A percentile compares a stretch with the other conserved stretches of the same genome.
Evolutionary conservation across 2,797 vertebrate species (phyloP).

Genomic region (Spinus pinus): DNA sequence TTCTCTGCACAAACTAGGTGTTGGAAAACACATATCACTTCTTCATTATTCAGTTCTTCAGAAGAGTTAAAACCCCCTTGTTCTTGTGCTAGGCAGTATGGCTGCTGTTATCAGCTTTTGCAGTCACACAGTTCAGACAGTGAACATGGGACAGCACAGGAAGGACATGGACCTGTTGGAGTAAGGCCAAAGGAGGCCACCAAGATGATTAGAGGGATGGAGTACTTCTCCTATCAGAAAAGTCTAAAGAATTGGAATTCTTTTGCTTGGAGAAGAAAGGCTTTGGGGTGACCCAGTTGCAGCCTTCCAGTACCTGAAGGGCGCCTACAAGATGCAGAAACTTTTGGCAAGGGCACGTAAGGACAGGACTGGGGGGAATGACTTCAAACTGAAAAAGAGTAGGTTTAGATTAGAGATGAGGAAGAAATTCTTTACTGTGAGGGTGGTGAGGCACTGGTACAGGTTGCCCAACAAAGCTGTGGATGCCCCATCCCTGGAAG

Average conservation of each 20-base stretch:
- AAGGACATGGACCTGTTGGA: not conserved
- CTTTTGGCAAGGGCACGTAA: not conserved
- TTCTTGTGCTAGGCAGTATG: not conserved
- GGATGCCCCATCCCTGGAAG: not conserved
- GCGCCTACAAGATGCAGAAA: not conserved
- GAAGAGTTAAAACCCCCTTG: not conserved
- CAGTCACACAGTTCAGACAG: not conserved
- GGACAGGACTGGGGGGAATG: not conserved
- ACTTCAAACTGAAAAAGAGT: not conserved
- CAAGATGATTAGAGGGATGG: not conserved
- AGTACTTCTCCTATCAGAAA: not conserved
- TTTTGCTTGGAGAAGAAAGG: not conserved
- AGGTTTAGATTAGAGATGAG: not conserved
- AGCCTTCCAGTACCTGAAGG: not conserved
- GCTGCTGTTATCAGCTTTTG: not conserved
- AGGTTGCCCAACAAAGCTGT: not conserved
- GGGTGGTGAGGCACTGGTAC: not conserved
- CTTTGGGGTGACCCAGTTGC: not conserved
- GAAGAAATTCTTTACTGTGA: not conserved
- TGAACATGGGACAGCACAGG: not conserved
- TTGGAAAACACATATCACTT: not conserved
- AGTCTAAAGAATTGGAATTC: not conserved
- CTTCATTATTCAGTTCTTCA: not conserved
- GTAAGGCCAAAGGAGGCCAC: not conserved
- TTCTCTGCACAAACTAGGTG: constrained; percentile 1